These are phyloP conservation scores for Xestia rhomboidea DNA, from an alignment of 2,888 invertebrate species.

Conservation along the genomic window DNA sequence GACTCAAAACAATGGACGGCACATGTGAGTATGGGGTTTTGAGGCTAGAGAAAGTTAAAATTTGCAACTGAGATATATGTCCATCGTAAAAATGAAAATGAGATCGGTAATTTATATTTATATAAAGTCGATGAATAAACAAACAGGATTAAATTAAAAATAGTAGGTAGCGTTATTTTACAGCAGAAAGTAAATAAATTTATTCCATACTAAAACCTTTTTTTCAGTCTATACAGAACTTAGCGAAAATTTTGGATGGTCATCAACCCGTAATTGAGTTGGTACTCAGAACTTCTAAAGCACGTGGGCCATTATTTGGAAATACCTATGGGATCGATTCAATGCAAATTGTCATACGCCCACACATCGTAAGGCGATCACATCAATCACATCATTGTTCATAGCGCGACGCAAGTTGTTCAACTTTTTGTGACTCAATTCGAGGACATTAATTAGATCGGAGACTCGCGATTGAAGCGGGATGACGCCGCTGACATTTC, in stretches of 20 bases:
- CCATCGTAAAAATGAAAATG: constrained; percentile 69
- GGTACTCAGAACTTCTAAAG: constrained; percentile 64
- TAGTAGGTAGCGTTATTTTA: not conserved
- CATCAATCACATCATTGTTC: constrained; percentile 87
- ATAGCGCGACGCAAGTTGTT: constrained; percentile 71
- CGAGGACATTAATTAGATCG: constrained; percentile 86
- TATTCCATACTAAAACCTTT: not conserved
- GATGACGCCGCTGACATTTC: constrained; percentile 85
- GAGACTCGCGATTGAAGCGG: constrained; percentile 77
- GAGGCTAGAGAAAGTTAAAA: constrained; percentile 90
- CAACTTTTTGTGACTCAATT: constrained; percentile 80
- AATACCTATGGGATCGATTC: constrained; percentile 84
- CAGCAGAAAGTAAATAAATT: not conserved
- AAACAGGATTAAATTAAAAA: not conserved
- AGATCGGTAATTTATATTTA: constrained; percentile 69
- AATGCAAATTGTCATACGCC: constrained; percentile 87
- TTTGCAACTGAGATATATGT: constrained; percentile 82
- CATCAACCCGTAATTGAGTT: constrained; percentile 74
- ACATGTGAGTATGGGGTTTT: constrained; percentile 86
- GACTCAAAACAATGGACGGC: constrained; percentile 85
- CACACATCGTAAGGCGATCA: constrained; percentile 78
- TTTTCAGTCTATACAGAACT: constrained; percentile 10
- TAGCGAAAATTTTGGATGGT: constrained; percentile 63
- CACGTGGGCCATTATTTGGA: constrained; percentile 82
- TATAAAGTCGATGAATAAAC: constrained; percentile 57